A percentile compares a stretch with the other conserved stretches of the same genome.
Evolutionary conservation across 2,888 invertebrate species (phyloP).

Genomic region (Pteria penguin): DNA sequence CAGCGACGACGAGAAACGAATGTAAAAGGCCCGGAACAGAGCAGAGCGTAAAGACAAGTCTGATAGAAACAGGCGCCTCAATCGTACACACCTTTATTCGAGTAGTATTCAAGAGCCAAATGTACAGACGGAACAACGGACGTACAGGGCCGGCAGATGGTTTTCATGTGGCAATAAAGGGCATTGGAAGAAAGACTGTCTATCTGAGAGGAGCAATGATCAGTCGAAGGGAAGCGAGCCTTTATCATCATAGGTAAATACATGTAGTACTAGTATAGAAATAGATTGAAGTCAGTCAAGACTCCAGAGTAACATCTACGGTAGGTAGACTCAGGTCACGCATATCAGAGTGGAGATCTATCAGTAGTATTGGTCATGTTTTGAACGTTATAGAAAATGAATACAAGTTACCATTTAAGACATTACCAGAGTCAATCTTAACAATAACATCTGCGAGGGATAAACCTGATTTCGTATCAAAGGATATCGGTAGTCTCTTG

Average conservation of each 20-base stretch:
- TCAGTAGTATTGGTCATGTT: conserved; percentile 28
- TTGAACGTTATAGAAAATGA: conserved; percentile 26
- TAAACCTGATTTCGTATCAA: conserved; percentile 36
- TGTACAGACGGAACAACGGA: background rate
- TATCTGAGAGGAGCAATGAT: conserved; percentile 18
- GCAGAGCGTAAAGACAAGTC: conserved; percentile 24
- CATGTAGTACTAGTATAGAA: too few relatives aligned
- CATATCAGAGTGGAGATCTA: conserved; percentile 8
- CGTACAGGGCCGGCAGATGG: conserved; percentile 24
- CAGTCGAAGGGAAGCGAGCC: conserved; percentile 22
- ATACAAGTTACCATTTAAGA: conserved; percentile 41
- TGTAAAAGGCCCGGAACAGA: conserved; percentile 23
- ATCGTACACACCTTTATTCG: background rate
- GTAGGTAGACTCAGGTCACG: conserved; percentile 8
- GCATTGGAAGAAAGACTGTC: conserved; percentile 38
- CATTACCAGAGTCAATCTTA: conserved; percentile 1
- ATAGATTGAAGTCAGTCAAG: background rate
- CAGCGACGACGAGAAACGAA: conserved; percentile 27
- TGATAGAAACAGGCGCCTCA: background rate
- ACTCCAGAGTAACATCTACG: background rate
- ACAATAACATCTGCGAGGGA: conserved; percentile 33
- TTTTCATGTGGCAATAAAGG: conserved; percentile 39
- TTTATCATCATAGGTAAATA: background rate
- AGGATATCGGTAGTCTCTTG: conserved; percentile 37
- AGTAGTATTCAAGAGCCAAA: background rate